Percentiles rank a stretch among this genome's conserved stretches.
These are phyloP conservation scores for Melipona beecheii DNA, from an alignment of 2,888 invertebrate genomes.

Conservation along the genomic window DNA sequence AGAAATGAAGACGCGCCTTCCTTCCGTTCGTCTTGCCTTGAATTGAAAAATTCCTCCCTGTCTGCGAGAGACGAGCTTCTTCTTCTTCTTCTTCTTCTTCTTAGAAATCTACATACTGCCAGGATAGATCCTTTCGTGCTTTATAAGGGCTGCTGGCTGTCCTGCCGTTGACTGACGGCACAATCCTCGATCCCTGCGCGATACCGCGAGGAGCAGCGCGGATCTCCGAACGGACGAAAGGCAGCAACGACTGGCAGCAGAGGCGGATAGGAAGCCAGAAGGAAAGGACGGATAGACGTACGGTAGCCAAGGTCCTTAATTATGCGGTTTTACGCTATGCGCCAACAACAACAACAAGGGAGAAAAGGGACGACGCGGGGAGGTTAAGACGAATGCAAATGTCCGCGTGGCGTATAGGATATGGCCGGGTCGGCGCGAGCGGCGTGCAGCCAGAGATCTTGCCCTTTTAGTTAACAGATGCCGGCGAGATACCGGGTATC, in stretches of 20 bases:
- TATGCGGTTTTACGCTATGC: constrained; percentile 79
- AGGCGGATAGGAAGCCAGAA: constrained; percentile 50
- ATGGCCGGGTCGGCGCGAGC: constrained; percentile 60
- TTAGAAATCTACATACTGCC: constrained; percentile 73
- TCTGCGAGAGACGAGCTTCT: constrained; percentile 48
- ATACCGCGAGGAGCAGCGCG: constrained; percentile 58
- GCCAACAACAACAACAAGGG: constrained; percentile 52
- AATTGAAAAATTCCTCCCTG: constrained; percentile 41
- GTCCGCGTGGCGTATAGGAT: constrained; percentile 69
- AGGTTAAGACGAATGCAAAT: constrained; percentile 77
- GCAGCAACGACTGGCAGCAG: constrained; percentile 63
- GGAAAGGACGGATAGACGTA: constrained; percentile 64
- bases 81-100: constrained; percentile 66
- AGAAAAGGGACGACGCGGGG: constrained; percentile 28
- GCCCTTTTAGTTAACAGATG: constrained; percentile 82
- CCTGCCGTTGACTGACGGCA: constrained; percentile 80
- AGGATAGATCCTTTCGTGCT: constrained; percentile 73
- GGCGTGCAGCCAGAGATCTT: constrained; percentile 70
- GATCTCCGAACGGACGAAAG: constrained; percentile 57
- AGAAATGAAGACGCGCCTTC: constrained; percentile 18
- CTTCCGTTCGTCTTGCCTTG: background rate
- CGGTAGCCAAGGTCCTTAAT: constrained; percentile 78
- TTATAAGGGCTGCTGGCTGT: constrained; percentile 76
- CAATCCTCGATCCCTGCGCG: constrained; percentile 79
- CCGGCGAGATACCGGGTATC: constrained; percentile 77